phyloP scores from a whole-genome alignment of 2,888 invertebrate species.

The Netelia melanura region DNA sequence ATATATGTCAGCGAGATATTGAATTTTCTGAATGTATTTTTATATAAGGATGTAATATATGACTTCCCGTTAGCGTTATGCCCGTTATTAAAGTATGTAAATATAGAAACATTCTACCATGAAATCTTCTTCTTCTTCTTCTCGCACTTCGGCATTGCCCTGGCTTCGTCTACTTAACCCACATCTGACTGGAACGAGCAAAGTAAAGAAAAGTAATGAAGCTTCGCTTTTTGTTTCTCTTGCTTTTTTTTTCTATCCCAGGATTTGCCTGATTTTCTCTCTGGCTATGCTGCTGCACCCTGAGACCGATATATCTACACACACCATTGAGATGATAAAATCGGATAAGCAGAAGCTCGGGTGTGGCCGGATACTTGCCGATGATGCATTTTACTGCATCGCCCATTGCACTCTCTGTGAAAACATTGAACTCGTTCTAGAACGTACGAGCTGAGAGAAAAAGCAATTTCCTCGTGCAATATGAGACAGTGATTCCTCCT shows the following conservation, averaged over 20 bases:
- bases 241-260: neutral
- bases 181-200: slow-evolving; percentile 41
- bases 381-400: slow-evolving; percentile 45
- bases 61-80: too few species aligned
- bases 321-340: slow-evolving; percentile 42
- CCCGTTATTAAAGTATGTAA: neutral
- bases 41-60: neutral
- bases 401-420: slow-evolving; percentile 43
- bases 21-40: neutral
- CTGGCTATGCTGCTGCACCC: slow-evolving; percentile 36
- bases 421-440: slow-evolving; percentile 20
- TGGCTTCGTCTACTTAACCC: slow-evolving; percentile 45
- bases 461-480: slow-evolving; percentile 38
- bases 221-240: neutral
- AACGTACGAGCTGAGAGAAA: slow-evolving; percentile 29
- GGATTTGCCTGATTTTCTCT: slow-evolving; percentile 22
- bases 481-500: slow-evolving; percentile 9
- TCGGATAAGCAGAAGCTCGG: slow-evolving; percentile 47
- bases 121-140: neutral
- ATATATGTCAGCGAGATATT: neutral
- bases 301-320: slow-evolving; percentile 17
- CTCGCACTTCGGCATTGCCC: slow-evolving; percentile 10
- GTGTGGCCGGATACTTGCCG: slow-evolving; percentile 48
- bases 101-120: neutral
- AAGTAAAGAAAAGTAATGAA: slow-evolving; percentile 35